These are phyloP conservation scores for Coreius guichenoti DNA, from an alignment of 2,797 vertebrate genomes.

Conservation along the genomic window DNA sequence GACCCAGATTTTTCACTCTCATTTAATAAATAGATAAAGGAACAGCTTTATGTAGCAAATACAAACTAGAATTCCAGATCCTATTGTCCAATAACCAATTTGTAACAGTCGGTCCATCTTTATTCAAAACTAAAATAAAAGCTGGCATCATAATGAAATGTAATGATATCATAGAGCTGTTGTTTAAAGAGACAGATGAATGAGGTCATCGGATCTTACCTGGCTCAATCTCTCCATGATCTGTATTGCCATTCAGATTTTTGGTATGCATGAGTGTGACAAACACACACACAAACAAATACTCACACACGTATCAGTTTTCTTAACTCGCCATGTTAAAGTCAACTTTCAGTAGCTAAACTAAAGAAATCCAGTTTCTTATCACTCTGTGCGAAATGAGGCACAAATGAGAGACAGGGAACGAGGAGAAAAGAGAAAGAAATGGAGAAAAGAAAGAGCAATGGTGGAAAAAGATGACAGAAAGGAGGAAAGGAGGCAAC, in stretches of 20 bases:
- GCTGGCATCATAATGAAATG: neutral
- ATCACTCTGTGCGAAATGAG: slow-evolving; percentile 52
- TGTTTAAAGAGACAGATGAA: neutral
- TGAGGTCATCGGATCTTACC: slow-evolving; percentile 67
- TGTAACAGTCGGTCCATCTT: neutral
- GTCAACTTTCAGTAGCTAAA: neutral
- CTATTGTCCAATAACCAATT: neutral
- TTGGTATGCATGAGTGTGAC: slow-evolving; percentile 73
- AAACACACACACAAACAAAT: slow-evolving; percentile 23
- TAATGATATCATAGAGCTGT: neutral
- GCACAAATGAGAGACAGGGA: neutral
- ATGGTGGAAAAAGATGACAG: neutral
- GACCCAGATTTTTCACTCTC: neutral
- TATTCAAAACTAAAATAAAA: neutral
- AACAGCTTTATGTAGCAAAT: neutral
- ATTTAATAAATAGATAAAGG: neutral
- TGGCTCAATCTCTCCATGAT: slow-evolving; percentile 61
- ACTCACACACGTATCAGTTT: slow-evolving; percentile 17
- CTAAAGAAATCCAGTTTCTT: neutral
- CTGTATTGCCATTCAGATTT: slow-evolving; percentile 61
- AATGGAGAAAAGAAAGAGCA: slow-evolving; percentile 23
- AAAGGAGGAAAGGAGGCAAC: slow-evolving; percentile 5
- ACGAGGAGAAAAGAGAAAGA: slow-evolving; percentile 24
- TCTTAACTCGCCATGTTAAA: slow-evolving; percentile 16
- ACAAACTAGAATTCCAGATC: neutral